Evolutionary conservation across 2,888 invertebrate species (phyloP).

Genomic region (Cosmia trapezina): DNA sequence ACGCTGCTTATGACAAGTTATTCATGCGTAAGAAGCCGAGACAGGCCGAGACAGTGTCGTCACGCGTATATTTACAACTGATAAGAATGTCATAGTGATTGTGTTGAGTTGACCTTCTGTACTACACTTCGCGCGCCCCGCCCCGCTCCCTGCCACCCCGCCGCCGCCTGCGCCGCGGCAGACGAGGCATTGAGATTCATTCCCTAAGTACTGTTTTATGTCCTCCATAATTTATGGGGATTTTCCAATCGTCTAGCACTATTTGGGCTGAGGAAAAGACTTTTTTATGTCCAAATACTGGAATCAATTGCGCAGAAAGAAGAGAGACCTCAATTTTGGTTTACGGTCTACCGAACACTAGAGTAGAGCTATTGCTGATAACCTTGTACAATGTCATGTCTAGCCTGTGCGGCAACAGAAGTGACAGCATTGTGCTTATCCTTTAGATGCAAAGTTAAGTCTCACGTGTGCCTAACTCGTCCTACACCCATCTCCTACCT

Average conservation of each 20-base stretch:
- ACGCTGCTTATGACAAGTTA: not conserved
- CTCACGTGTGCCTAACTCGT: no score
- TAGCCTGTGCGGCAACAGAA: no score
- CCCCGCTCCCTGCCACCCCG: not conserved
- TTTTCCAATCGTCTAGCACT: constrained; percentile 41
- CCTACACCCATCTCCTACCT: no score
- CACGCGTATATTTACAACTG: not conserved
- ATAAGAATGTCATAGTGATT: constrained; percentile 4
- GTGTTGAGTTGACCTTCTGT: constrained; percentile 28
- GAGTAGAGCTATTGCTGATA: not conserved
- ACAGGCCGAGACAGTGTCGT: not conserved
- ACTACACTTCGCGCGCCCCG: not conserved
- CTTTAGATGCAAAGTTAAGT: no score
- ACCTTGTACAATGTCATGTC: not conserved
- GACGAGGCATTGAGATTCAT: constrained; percentile 59
- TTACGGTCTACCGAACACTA: not conserved
- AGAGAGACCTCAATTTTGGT: not conserved
- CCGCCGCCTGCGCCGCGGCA: constrained; percentile 22
- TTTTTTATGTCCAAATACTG: constrained; percentile 24
- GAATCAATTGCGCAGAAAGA: not conserved
- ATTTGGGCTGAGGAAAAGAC: constrained; percentile 25
- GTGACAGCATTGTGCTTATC: no score
- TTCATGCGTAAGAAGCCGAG: not conserved
- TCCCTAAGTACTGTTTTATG: constrained; percentile 56
- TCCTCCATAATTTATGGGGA: constrained; percentile 50